phyloP scores from a whole-genome alignment of 2,797 vertebrate species.

The Staurois parvus region DNA sequence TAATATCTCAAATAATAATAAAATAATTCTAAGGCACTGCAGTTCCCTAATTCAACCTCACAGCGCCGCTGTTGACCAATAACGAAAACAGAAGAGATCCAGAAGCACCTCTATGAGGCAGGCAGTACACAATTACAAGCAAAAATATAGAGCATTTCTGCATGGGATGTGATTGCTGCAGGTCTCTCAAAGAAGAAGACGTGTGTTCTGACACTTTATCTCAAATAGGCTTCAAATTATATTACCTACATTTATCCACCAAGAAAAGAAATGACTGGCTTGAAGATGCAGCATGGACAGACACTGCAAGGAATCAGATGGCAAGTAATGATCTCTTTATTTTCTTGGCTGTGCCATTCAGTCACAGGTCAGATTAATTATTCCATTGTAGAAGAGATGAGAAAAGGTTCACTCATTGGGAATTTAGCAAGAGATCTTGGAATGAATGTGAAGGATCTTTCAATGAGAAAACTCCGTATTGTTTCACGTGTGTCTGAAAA shows the following conservation, averaged over 20 bases:
- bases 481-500: slow-evolving; percentile 70
- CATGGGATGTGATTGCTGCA: background rate
- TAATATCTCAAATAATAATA: no score
- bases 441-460: slow-evolving; percentile 71
- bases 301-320: background rate
- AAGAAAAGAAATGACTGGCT: slow-evolving; percentile 38
- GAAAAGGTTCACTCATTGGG: slow-evolving; percentile 76
- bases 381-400: slow-evolving; percentile 76
- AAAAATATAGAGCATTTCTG: slow-evolving; percentile 21
- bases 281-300: slow-evolving; percentile 50
- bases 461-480: slow-evolving; percentile 72
- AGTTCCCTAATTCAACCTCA: slow-evolving; percentile 73
- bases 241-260: background rate
- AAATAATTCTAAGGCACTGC: background rate
- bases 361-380: slow-evolving; percentile 74
- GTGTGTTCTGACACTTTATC: background rate
- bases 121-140: background rate
- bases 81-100: slow-evolving; percentile 64
- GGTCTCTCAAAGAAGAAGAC: slow-evolving; percentile 3
- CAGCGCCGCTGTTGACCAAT: slow-evolving; percentile 83
- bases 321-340: slow-evolving; percentile 52
- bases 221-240: background rate
- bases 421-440: slow-evolving; percentile 79
- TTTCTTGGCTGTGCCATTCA: slow-evolving; percentile 21
- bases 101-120: slow-evolving; percentile 3